These are phyloP conservation scores for Camarhynchus parvulus DNA, from an alignment of 2,113 vertebrate genomes.

Conservation along the genomic window DNA sequence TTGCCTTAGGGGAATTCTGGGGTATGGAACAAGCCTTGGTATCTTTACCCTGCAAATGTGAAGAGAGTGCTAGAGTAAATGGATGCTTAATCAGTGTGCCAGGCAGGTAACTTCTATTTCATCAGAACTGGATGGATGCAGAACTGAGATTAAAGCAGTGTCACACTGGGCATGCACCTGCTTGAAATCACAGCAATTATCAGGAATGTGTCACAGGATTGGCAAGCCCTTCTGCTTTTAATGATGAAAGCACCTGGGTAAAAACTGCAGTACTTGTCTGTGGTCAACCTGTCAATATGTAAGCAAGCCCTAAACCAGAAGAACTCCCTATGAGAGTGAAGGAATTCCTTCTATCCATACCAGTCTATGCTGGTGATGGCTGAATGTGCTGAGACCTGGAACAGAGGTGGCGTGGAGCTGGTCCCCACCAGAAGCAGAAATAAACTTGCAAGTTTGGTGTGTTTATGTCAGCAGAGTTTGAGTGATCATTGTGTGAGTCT, in stretches of 20 bases:
- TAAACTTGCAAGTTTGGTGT: neutral
- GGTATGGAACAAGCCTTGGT: neutral
- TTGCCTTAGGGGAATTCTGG: neutral
- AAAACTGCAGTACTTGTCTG: neutral
- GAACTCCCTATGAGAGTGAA: neutral
- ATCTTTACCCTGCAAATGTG: neutral
- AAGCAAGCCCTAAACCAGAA: neutral
- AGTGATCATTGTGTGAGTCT: neutral
- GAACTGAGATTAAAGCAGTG: neutral
- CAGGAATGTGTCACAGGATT: neutral
- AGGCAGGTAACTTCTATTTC: neutral
- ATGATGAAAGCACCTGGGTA: neutral
- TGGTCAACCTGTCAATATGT: neutral
- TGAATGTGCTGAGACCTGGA: neutral
- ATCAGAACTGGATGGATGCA: neutral
- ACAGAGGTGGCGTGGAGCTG: neutral
- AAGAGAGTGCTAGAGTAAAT: neutral
- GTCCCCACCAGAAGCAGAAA: neutral
- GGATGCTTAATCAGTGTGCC: neutral
- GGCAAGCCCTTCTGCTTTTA: neutral
- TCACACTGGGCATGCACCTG: neutral
- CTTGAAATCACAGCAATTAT: neutral
- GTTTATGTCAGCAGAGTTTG: neutral
- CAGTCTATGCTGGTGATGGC: neutral
- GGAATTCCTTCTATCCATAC: neutral